Evolutionary conservation across 2,797 vertebrate genomes (phyloP).

Genomic region (Enteromius paludinosus): DNA sequence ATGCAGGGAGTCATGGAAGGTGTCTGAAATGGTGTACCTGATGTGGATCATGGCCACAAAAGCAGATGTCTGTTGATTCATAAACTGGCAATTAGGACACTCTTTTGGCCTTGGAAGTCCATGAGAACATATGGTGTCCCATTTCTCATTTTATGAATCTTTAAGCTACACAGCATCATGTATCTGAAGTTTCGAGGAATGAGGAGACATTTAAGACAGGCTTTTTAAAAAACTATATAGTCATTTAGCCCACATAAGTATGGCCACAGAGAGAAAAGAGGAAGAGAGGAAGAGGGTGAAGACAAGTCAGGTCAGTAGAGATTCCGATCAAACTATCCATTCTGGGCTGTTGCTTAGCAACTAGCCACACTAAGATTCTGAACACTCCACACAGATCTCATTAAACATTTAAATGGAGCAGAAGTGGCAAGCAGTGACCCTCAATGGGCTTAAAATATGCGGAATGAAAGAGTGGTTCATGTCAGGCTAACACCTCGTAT

Average conservation of each 20-base stretch:
- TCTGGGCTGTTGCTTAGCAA: slow-evolving; percentile 49
- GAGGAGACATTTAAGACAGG: neutral
- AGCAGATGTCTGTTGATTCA: neutral
- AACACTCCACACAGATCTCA: slow-evolving; percentile 30
- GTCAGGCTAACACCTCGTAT: neutral
- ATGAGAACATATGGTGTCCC: neutral
- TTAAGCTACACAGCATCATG: neutral
- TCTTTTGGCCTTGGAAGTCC: neutral
- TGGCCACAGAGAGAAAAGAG: neutral
- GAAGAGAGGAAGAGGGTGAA: neutral
- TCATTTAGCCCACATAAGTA: slow-evolving; percentile 6
- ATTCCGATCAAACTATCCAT: slow-evolving; percentile 26
- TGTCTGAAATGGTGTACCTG: neutral
- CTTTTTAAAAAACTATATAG: neutral
- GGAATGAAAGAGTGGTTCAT: slow-evolving; percentile 8
- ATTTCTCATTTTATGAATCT: neutral
- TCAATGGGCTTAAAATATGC: slow-evolving; percentile 28
- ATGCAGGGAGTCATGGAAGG: neutral
- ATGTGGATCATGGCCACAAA: neutral
- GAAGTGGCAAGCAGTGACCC: slow-evolving; percentile 37
- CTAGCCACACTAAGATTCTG: slow-evolving; percentile 47
- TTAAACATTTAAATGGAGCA: slow-evolving; percentile 50
- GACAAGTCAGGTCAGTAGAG: slow-evolving; percentile 34
- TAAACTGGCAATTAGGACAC: neutral
- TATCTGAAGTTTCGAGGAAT: neutral